Base-by-base conservation (phyloP, 2,797 vertebrate genomes). In the Chaenodraco wilsoni region DNA sequence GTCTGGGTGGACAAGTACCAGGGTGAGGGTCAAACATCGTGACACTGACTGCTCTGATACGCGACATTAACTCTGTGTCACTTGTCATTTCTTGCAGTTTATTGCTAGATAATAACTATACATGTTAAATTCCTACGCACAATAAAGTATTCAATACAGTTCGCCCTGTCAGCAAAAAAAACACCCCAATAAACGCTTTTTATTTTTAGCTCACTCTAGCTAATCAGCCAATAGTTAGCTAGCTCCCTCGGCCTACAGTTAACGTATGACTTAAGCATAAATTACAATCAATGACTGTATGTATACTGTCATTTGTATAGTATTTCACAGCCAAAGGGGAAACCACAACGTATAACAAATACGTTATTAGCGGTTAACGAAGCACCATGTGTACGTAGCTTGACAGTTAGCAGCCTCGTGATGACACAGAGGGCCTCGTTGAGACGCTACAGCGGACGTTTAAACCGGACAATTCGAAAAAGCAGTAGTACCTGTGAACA, bases 401-500 rank as follows among this genome's bases (percentile, higher is more conserved):
- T 70, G 85, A 76, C 77, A 87, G 82, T 69, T 84, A 91, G 88
- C 91, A 83, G 77, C 88, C 88, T 84, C 84, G 87, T 90, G 90
- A 91, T 77, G 13, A 74, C 10, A 77, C 55, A 74, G 58, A 58
- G 87, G 91, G 87, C 90, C 91, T 51, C 15, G 65, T 23, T 49
- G 48, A 44, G 59, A 5, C 13, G 60, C 48, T 21, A 27, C 55
- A 61, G 31, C 9, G 23, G 11, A 5, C 27, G 48, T 68, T 59
- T 54, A 9, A n/a, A 40, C 17, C 4, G 21, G 59, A 50, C 13
- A 19, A 37, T 50, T 13, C 16, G 2, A 15, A 8, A 62, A 62
- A 72, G 41, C 44, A 50, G 45, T 69, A 11, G 73, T 91, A 99
- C 98, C 98, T 99, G 98, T 21, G 97, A 99, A 78, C 98, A 99